Evolutionary conservation across 2,888 invertebrate species (phyloP).

Genomic region (Julus scanicus): DNA sequence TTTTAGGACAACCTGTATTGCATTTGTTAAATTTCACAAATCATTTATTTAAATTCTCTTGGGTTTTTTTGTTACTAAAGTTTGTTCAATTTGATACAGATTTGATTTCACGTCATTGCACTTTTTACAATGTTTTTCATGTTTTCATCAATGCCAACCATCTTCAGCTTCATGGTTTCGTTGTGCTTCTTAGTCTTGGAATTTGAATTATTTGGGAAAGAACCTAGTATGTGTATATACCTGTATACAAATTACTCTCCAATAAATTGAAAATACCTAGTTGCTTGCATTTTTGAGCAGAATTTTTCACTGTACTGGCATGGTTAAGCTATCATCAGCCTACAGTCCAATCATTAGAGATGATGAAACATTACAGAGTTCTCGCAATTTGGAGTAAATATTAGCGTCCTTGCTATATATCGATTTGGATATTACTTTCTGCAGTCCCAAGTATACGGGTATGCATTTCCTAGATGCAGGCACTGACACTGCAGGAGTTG

Average conservation of each 20-base stretch:
- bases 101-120: no score
- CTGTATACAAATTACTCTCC: background rate
- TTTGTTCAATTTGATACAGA: no score
- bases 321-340: slow-evolving; percentile 1
- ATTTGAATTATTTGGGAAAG: background rate
- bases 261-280: background rate
- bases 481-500: background rate
- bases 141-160: no score
- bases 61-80: no score
- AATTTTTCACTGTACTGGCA: background rate
- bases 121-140: no score
- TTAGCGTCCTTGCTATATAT: slow-evolving; percentile 28
- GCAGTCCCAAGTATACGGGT: background rate
- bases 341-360: background rate
- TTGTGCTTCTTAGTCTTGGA: background rate
- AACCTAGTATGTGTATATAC: background rate
- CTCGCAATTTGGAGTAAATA: slow-evolving; percentile 19
- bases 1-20: no score
- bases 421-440: slow-evolving; percentile 39
- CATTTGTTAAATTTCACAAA: no score
- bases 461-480: background rate
- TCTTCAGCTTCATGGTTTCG: no score
- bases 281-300: background rate
- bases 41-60: no score
- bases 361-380: slow-evolving; percentile 2